These are phyloP conservation scores for Apoderus coryli DNA, from an alignment of 2,888 invertebrate genomes.

Conservation along the genomic window DNA sequence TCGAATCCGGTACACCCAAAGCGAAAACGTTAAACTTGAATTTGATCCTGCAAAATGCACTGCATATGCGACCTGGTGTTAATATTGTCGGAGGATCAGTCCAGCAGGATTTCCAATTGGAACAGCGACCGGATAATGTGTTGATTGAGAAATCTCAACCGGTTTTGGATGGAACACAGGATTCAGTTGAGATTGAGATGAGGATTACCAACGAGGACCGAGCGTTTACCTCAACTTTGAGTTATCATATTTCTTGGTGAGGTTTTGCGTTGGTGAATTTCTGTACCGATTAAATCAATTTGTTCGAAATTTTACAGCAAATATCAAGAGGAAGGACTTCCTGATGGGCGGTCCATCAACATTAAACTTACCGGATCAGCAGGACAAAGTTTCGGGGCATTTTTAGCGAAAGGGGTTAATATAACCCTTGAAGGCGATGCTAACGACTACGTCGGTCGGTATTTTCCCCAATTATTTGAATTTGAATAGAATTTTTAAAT, in stretches of 20 bases:
- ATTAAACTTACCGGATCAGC: slow-evolving; percentile 83
- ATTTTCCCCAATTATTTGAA: no score
- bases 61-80: slow-evolving; percentile 77
- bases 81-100: slow-evolving; percentile 79
- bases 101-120: slow-evolving; percentile 73
- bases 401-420: slow-evolving; percentile 78
- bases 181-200: slow-evolving; percentile 56
- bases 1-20: slow-evolving; percentile 57
- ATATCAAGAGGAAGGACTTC: slow-evolving; percentile 75
- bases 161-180: slow-evolving; percentile 59
- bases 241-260: slow-evolving; percentile 89
- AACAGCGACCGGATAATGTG: slow-evolving; percentile 67
- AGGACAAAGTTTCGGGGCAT: slow-evolving; percentile 98
- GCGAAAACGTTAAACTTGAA: slow-evolving; percentile 74
- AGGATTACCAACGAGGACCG: slow-evolving; percentile 82
- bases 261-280: no score
- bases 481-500: slow-evolving; percentile 20
- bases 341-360: slow-evolving; percentile 58
- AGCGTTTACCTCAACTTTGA: slow-evolving; percentile 85
- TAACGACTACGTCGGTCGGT: slow-evolving; percentile 90
- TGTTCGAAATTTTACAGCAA: slow-evolving; percentile 41
- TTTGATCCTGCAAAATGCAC: slow-evolving; percentile 75
- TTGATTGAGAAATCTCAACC: slow-evolving; percentile 56
- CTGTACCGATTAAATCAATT: no score
- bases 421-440: slow-evolving; percentile 92